Evolutionary conservation across 1,140 invertebrate species (phyloP).

Genomic region (Mya arenaria): DNA sequence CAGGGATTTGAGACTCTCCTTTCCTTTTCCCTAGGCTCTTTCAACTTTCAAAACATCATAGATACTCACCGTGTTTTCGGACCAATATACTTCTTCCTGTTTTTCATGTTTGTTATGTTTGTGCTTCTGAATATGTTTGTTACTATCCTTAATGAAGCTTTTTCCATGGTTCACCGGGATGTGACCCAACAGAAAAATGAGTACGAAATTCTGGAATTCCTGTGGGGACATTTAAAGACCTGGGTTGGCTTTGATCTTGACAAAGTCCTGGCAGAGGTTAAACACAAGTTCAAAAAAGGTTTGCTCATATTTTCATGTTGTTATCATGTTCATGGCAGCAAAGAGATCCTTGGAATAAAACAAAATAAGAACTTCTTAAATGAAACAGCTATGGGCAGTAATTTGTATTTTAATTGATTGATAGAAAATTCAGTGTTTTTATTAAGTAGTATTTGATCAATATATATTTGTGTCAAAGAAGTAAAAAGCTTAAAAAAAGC

Average conservation of each 20-base stretch:
- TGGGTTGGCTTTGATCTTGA: slow-evolving; percentile 66
- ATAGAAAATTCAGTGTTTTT: too few relatives aligned
- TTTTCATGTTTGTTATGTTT: slow-evolving; percentile 82
- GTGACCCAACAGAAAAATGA: slow-evolving; percentile 85
- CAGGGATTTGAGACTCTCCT: slow-evolving; percentile 68
- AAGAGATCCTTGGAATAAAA: too few relatives aligned
- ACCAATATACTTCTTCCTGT: slow-evolving; percentile 83
- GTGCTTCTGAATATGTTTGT: slow-evolving; percentile 84
- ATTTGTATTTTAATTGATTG: too few relatives aligned
- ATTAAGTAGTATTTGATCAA: too few relatives aligned
- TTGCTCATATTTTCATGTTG: too few relatives aligned
- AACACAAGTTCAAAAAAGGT: slow-evolving; percentile 36
- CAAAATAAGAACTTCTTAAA: too few relatives aligned
- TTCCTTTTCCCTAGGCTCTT: slow-evolving; percentile 66
- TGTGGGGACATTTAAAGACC: slow-evolving; percentile 76
- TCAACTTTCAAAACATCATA: slow-evolving; percentile 58
- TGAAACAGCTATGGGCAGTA: too few relatives aligned
- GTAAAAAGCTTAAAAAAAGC: too few relatives aligned
- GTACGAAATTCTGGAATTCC: slow-evolving; percentile 85
- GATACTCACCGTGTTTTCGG: slow-evolving; percentile 64
- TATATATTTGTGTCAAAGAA: too few relatives aligned
- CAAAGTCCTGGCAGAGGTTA: slow-evolving; percentile 11
- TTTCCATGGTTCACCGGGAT: slow-evolving; percentile 82
- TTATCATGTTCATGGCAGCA: too few relatives aligned
- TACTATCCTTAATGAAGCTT: slow-evolving; percentile 83